Evolutionary conservation across 1,140 invertebrate species (phyloP).

Genomic region (Caenorhabditis remanei): DNA sequence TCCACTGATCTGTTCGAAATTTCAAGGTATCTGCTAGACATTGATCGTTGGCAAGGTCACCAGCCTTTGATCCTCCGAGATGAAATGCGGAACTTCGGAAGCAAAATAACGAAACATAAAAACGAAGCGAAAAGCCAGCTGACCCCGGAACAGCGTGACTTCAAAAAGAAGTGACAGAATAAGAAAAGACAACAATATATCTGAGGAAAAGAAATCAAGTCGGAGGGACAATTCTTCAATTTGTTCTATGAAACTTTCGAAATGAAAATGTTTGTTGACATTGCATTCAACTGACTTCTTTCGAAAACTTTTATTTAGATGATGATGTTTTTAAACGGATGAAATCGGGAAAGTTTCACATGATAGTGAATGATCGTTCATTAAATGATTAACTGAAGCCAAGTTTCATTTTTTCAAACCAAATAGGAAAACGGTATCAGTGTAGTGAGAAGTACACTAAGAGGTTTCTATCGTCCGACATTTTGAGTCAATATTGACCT

Average conservation of each 20-base stretch:
- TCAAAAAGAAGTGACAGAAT: background rate
- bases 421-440: background rate
- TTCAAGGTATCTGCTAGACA: no score
- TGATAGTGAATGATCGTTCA: background rate
- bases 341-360: background rate
- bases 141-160: conserved; percentile 9
- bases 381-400: no score
- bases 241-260: conserved; percentile 32
- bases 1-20: no score
- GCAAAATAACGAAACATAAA: background rate
- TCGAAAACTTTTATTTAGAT: background rate
- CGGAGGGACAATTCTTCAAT: background rate
- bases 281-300: no score
- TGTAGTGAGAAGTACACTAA: background rate
- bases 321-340: background rate
- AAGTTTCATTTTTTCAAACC: background rate
- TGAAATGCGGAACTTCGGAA: background rate
- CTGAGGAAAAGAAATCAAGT: background rate
- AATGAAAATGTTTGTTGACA: background rate
- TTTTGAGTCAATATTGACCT: conserved; percentile 43
- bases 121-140: background rate
- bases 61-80: background rate
- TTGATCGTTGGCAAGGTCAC: background rate
- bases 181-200: conserved; percentile 2
- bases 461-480: conserved; percentile 6